Percentiles rank a stretch among this genome's conserved stretches.
phyloP scores from a whole-genome alignment of 2,113 vertebrate genomes.

The Megaceryle maxima region DNA sequence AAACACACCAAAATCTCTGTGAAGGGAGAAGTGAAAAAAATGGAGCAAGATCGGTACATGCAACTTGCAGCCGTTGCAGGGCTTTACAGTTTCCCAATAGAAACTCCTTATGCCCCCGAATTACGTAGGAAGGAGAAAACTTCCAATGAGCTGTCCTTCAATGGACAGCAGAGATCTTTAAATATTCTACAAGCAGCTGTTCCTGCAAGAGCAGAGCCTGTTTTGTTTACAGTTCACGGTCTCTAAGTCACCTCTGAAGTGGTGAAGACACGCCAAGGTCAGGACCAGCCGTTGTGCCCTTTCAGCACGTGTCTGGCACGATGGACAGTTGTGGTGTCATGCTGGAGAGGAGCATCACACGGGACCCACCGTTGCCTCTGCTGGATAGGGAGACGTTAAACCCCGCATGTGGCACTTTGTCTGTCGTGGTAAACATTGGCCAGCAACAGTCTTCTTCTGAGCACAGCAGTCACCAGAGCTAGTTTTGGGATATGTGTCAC shows the following conservation, averaged over 20 bases:
- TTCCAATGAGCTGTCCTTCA: background rate
- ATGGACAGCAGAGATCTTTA: background rate
- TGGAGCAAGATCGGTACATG: background rate
- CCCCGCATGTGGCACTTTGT: background rate
- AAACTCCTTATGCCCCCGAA: background rate
- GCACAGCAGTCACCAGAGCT: background rate
- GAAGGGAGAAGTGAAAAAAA: background rate
- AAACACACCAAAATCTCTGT: constrained; percentile 28
- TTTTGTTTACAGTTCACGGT: background rate
- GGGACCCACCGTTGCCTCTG: background rate
- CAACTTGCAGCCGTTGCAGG: background rate
- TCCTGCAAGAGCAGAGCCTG: background rate
- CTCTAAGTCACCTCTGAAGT: background rate
- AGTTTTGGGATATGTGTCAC: background rate
- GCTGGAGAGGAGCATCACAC: too few relatives aligned
- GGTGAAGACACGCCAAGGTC: background rate
- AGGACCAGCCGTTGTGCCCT: background rate
- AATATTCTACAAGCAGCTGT: background rate
- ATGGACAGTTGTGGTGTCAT: fast-evolving
- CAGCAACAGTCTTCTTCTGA: background rate
- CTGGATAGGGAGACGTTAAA: background rate
- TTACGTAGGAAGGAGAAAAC: background rate
- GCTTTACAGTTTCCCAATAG: background rate
- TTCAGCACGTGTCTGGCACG: too few relatives aligned
- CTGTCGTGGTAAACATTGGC: background rate